Evolutionary conservation across 2,113 vertebrate species (phyloP), one percentile per base, ranked within the genome.

Genomic region (Dolichallabes microphthalmus): DNA sequence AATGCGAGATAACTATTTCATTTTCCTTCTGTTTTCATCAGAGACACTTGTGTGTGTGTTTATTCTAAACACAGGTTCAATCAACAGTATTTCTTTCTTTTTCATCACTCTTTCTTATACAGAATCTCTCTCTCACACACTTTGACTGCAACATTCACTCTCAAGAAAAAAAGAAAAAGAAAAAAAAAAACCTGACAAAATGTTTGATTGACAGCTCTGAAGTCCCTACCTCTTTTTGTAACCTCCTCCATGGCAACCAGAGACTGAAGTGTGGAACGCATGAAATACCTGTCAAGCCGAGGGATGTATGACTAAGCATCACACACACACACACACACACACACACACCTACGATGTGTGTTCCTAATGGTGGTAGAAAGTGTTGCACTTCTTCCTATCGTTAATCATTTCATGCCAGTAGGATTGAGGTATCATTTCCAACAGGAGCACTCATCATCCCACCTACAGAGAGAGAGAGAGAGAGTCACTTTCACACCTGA

Each of bases 131-230:
- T 61, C 32, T 35, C 8, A 61, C 80, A 82, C 63, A 55, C 25
- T 7, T 13, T 12, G 10, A 50, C 22, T 13, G 25, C 35, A 73
- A 39, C 10, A 50, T 20, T 50, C 5, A 22, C 39, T 50, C 77
- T 83, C 3, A 73, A 22, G 25, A 57, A 57, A 57, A 57, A 6
- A 17, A 57, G 17, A 57, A 57, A 57, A 57, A 57, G 17, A 57
- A 6, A 17, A 57, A 57, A 57, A 57, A 57, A 45, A 45, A 50
- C 1, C 69, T 20, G 52, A 66, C 69, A 50, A 30, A 52, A 63
- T 45, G 15, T 52, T 84, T 84, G 60, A 84, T 58, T 53, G 82
- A 77, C 58, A 66, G 73, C 73, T 64, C 30, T 13, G 20, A 20
- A 32, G 32, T 71, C 58, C 30, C 22, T 12, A 15, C 68, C 55